Base-by-base conservation (phyloP, 2,888 invertebrate species). In the Salpingus planirostris region DNA sequence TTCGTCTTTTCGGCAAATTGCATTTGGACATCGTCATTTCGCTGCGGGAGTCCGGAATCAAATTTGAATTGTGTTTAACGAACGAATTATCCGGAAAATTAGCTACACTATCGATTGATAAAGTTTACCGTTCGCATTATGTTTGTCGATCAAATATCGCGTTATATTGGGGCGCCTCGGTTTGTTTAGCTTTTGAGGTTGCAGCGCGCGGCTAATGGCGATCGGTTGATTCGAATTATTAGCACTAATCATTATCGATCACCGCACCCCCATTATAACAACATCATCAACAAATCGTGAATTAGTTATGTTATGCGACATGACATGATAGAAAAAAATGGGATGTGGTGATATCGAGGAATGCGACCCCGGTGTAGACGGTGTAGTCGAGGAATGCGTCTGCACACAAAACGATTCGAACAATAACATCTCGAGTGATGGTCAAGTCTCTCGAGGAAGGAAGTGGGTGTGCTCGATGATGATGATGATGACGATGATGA, bases 31-130 rank as follows among this genome's bases (percentile, higher is more conserved):
- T n/a, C n/a, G n/a, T 44, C 44, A 36, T 51, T 46, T 50, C 48
- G 49, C 49, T 40, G 40, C 33, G 36, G 41, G 38, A 43, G 30
- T 31, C 33, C n/a, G n/a, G 39, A 47, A 43, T 47, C 47, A 47
- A 48, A 52, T 46, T 42, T 47, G 43, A 47, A 43, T 43, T 41
- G 36, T 47, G 50, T 54, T 52, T 50, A 50, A 50, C 52, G 46
- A 50, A 49, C 50, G 48, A 52, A 55, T 55, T 52, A 54, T 52
- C 45, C 50, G 52, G 52, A 49, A 54, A 54, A 54, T 54, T 55
- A 55, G 50, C 52, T 49, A 40, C 46, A 39, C 43, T 43, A 52
- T 52, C 54, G 54, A 52, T 50, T 50, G 50, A 50, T 48, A 52
- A 51, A 46, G 43, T 53, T 53, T 51, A 53, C 48, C 46, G 48